Conservation (phyloP, 2,113 vertebrate species). For the Isichthys henryi region DNA sequence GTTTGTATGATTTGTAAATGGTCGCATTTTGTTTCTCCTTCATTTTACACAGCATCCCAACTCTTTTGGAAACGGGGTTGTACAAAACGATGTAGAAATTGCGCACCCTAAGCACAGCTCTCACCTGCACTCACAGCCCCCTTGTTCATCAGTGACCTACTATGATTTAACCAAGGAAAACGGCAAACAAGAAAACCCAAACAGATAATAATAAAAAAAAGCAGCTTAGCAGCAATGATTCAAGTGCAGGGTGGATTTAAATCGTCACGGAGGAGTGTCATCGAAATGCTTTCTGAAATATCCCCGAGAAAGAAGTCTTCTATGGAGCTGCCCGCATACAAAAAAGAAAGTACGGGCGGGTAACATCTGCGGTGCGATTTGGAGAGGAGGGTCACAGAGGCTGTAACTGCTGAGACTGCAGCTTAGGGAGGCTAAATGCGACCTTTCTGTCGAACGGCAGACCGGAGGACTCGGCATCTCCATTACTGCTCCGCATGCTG, state of each 20-base stretch:
- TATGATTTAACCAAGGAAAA: constrained; percentile 20
- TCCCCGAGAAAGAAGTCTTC: background rate
- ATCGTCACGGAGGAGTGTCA: background rate
- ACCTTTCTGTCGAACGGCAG: background rate
- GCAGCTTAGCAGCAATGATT: background rate
- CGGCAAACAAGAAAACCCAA: background rate
- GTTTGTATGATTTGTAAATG: too few relatives aligned
- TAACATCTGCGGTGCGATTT: background rate
- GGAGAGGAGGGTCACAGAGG: background rate
- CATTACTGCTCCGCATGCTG: background rate
- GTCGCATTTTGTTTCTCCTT: too few relatives aligned
- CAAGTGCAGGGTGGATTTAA: background rate
- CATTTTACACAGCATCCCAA: too few relatives aligned
- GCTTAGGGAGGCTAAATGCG: background rate
- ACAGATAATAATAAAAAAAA: background rate
- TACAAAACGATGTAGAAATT: background rate
- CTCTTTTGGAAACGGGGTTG: too few relatives aligned
- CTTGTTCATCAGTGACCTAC: constrained; percentile 33
- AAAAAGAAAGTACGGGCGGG: background rate
- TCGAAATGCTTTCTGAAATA: background rate
- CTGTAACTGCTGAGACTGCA: background rate
- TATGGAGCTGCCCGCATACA: background rate
- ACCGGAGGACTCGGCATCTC: background rate
- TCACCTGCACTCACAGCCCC: background rate
- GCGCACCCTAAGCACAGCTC: background rate